Conservation (phyloP, 2,888 invertebrate genomes). For the Stenchaetothrips biformis region DNA sequence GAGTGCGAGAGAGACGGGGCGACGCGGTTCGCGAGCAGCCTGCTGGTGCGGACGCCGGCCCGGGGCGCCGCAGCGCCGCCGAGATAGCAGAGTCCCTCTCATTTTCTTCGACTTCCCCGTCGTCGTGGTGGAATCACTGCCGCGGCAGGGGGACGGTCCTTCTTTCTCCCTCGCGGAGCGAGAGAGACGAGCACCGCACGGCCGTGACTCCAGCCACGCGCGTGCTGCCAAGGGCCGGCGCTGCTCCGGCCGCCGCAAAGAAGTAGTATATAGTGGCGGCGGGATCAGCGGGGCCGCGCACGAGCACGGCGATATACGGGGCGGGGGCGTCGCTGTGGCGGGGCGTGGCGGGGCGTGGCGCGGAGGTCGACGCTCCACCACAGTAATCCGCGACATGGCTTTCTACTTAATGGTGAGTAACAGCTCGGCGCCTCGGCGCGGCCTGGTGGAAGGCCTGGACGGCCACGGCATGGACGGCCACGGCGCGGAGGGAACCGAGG, state of each 20-base stretch:
- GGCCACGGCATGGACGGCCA: neutral
- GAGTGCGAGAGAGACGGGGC: no score
- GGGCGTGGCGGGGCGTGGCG: neutral
- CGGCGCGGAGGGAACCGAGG: neutral
- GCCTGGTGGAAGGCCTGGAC: neutral
- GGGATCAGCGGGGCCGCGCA: no score
- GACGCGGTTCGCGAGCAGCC: neutral
- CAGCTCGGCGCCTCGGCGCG: neutral
- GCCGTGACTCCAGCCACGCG: neutral
- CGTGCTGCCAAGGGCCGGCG: no score
- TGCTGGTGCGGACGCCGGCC: neutral
- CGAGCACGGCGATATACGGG: neutral
- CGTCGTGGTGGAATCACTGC: neutral
- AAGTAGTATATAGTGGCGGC: no score
- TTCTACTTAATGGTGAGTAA: constrained; percentile 25
- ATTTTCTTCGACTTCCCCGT: no score
- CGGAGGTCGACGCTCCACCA: neutral
- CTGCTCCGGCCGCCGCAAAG: no score
- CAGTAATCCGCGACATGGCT: constrained; percentile 18
- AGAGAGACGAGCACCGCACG: neutral
- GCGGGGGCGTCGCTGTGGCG: neutral
- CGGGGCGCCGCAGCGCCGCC: neutral
- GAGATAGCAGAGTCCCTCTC: neutral
- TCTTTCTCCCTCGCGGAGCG: neutral
- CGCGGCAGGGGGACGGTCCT: neutral